phyloP scores from a whole-genome alignment of 1,140 invertebrate species.

The Parasteatoda tepidariorum region DNA sequence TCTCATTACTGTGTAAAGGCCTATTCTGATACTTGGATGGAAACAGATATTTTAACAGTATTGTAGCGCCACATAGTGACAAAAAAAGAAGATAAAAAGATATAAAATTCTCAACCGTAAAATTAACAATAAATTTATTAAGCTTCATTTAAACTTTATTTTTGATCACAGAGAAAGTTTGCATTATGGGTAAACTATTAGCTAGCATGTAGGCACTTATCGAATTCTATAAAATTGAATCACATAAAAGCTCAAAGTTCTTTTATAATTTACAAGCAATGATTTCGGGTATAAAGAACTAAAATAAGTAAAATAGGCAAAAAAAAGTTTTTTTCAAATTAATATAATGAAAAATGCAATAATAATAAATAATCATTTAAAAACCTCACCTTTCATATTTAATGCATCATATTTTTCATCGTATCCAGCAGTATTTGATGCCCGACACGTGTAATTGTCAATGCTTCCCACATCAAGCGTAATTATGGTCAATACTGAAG shows the following conservation, averaged over 20 bases:
- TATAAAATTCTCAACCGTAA: background rate
- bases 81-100: background rate
- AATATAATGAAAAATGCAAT: too few relatives aligned
- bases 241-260: background rate
- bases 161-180: background rate
- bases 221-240: background rate
- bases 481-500: conserved; percentile 63
- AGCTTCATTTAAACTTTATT: background rate
- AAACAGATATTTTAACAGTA: background rate
- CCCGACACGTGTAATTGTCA: conserved; percentile 62
- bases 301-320: background rate
- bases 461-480: conserved; percentile 48
- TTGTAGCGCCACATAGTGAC: conserved; percentile 42
- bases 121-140: background rate
- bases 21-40: too few relatives aligned
- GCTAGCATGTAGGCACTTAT: background rate
- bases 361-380: too few relatives aligned
- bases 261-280: too few relatives aligned
- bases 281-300: background rate
- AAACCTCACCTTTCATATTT: background rate
- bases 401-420: conserved; percentile 3
- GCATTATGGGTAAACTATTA: background rate
- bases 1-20: too few relatives aligned
- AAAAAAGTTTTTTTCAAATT: too few relatives aligned
- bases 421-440: conserved; percentile 45